These are phyloP conservation scores for Karalla daura DNA, from an alignment of 2,797 vertebrate species.

Conservation along the genomic window DNA sequence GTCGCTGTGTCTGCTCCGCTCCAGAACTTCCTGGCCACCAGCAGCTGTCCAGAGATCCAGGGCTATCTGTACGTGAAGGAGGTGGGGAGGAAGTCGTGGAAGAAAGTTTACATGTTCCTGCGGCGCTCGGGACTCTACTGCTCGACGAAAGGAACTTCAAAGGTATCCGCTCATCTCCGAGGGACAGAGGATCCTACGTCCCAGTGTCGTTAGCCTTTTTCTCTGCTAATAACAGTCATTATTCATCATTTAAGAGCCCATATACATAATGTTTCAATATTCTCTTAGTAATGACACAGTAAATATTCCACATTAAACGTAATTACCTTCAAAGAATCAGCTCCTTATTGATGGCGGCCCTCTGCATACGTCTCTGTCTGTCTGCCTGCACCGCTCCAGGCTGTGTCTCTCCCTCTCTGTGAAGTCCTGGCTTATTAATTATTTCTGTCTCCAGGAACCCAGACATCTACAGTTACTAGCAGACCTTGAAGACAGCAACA, in stretches of 20 bases:
- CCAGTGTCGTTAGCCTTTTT: neutral
- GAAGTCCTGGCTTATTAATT: constrained; percentile 59
- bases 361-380: neutral
- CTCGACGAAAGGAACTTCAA: constrained; percentile 97
- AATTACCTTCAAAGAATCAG: constrained; percentile 29
- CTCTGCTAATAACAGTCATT: neutral
- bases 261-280: neutral
- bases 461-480: constrained; percentile 95
- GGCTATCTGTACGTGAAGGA: constrained; percentile 97
- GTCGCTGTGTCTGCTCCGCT: neutral
- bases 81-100: constrained; percentile 95
- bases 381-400: constrained; percentile 34
- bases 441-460: constrained; percentile 88
- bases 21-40: constrained; percentile 95
- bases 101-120: constrained; percentile 94
- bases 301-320: constrained; percentile 29
- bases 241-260: constrained; percentile 1
- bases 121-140: constrained; percentile 96
- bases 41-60: constrained; percentile 97
- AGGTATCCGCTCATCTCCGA: constrained; percentile 80
- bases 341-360: constrained; percentile 26
- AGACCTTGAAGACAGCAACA: constrained; percentile 93
- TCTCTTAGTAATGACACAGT: neutral
- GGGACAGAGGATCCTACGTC: neutral
- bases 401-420: constrained; percentile 43